Base-by-base conservation (phyloP, 2,113 vertebrate species). In the Anseranas semipalmata region DNA sequence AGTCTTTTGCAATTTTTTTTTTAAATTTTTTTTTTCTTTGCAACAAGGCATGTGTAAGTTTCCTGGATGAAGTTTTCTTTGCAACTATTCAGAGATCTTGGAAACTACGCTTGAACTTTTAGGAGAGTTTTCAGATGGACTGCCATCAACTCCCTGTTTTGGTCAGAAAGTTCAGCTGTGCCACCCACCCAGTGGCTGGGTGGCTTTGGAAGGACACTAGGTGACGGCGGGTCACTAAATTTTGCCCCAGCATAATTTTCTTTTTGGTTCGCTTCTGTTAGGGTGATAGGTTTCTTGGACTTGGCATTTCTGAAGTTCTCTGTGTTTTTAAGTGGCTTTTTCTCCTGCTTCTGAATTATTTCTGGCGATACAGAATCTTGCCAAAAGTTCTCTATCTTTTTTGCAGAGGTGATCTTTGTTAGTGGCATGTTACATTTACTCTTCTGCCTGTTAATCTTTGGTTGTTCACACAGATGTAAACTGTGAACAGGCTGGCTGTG, bases 191-290 rank as follows among this genome's bases (percentile, higher is more conserved):
- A 99, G 97, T 99, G 99, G 84, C 99, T 99, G 67, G 99, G 99
- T 4, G 99, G 99, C 96, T 99, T 99, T 66, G 99, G 99, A 89
- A 99, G 98, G 94, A 99, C 99, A 65, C 99, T 99, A 21, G 99
- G 99, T 67, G 99, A 99, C 4, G 99, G 99, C 3, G 99, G 99
- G 95, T 99, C 99, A 39, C 99, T 99, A 70, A 99, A 99, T 93
- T 99, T 99, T 32, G 99, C 98, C 41, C 99, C 99, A 33, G 99
- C 99, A 1, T 99, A 99, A 32, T 98, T 98, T 98, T 99, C 98
- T 62, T 99, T 99, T 97, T 98, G 98, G 97, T 82, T 97, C 27
- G 78, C 87, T 97, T 99, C 98, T 6, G 85, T 89, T 4, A 96
- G 83, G 76, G 97, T 74, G 30, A 98, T 72, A 6, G 98, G 86